These are phyloP conservation scores for Bubo bubo DNA, from an alignment of 2,113 vertebrate species.

Conservation along the genomic window DNA sequence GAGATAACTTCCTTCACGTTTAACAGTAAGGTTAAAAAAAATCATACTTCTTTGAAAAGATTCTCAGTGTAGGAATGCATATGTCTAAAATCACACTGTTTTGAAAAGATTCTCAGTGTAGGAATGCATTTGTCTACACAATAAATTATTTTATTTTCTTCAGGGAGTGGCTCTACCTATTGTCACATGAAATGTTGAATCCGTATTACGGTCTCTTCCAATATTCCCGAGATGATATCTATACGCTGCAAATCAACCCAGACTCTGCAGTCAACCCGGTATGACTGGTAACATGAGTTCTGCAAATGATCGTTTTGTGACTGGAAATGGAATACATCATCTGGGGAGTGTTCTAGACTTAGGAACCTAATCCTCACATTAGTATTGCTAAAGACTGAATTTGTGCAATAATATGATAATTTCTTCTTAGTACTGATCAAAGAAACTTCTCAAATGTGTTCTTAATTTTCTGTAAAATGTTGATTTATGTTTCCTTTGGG, in stretches of 20 bases:
- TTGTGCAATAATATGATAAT: background rate
- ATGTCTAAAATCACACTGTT: background rate
- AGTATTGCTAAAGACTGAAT: background rate
- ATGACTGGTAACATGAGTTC: background rate
- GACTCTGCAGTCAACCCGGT: constrained; percentile 98
- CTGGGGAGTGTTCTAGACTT: background rate
- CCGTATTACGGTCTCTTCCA: constrained; percentile 99
- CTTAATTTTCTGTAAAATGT: background rate
- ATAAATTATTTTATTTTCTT: background rate
- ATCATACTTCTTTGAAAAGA: background rate
- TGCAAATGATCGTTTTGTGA: background rate
- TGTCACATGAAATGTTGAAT: constrained; percentile 99
- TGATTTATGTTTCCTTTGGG: background rate
- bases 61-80: background rate
- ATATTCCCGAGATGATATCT: constrained; percentile 97
- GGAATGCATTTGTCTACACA: background rate
- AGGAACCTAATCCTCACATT: background rate
- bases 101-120: background rate
- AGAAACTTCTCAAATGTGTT: background rate
- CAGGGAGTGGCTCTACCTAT: constrained; percentile 97
- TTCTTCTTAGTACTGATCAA: background rate
- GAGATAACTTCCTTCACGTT: background rate
- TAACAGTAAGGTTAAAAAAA: background rate
- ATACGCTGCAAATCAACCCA: constrained; percentile 96
- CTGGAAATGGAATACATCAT: background rate